Base-by-base conservation (phyloP, 1,140 invertebrate species). In the Drosophila bocqueti region DNA sequence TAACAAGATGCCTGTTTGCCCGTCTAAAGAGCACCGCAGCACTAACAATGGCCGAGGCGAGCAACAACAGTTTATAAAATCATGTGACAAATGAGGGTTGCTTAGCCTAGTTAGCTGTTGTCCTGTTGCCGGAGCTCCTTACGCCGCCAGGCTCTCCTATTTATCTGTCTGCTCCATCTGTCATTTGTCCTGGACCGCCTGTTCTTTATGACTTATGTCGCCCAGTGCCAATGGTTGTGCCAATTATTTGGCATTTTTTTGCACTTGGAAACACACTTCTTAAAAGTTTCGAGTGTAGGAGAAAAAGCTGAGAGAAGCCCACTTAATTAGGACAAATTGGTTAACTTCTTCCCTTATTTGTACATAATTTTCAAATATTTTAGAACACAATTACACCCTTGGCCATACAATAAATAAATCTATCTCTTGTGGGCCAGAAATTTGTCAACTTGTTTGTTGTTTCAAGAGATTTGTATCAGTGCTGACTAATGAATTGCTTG, bases 71-170 rank as follows among this genome's bases (percentile, higher is more conserved):
- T 89, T 84, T 90, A 89, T 89, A 90, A 89, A 89, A 81, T 89
- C 81, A 79, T 66, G 74, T 84, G 85, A 89, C 84, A 89, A 90
- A 89, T 89, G 85, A 89, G 85, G 81, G 81, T 89, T 79, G 77
- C 81, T 89, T 90, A 81, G 77, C 85, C 57, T 55, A 66, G 57
- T 90, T 79, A 79, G 76, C 55, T 67, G 43, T 68, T 67, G 43
- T 45, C 43, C 43, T 45, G n/a, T 2, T n/a, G 26, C 3, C 11
- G 60, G 6, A 21, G 18, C 18, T 55, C 52, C 52, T 26, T 40
- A 29, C 31, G 13, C 54, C 21, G 52, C 24, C 47, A 40, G 47
- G 63, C 43, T 52, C 54, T 73, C 55, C 64, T 64, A 74, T 72
- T 80, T 81, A 61, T 64, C 69, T 79, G 75, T 64, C 50, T 65